A percentile compares a stretch with the other conserved stretches of the same genome.
Evolutionary conservation across 2,888 invertebrate species (phyloP).

Genomic region (Podotricha telesiphe): DNA sequence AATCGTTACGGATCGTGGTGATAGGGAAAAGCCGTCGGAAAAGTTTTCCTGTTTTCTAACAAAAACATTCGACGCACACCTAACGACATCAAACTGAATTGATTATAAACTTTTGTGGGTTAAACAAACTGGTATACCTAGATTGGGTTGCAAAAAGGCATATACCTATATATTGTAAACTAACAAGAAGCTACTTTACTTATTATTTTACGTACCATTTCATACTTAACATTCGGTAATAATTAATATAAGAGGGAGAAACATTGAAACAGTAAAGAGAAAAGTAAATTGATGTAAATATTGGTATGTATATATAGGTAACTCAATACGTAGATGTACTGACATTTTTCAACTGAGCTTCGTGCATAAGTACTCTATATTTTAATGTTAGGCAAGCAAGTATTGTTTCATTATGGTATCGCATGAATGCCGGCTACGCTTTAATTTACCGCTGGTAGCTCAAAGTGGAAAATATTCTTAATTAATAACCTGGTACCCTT

Average conservation of each 20-base stretch:
- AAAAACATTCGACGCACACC: conserved; percentile 56
- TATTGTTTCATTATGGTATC: conserved; percentile 11
- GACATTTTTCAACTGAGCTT: neutral
- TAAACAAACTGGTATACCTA: neutral
- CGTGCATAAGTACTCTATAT: conserved; percentile 1
- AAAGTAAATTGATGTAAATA: too few species aligned
- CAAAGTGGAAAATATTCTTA: conserved; percentile 17
- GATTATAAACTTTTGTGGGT: conserved; percentile 62
- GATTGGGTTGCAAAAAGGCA: conserved; percentile 1
- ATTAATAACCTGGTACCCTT: conserved; percentile 27
- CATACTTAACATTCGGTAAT: too few species aligned
- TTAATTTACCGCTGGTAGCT: conserved; percentile 21
- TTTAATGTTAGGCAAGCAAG: neutral
- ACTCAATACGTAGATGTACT: too few species aligned
- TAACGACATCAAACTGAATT: conserved; percentile 61
- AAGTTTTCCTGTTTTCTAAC: conserved; percentile 63
- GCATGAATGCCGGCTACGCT: conserved; percentile 1
- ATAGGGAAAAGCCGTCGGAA: conserved; percentile 44
- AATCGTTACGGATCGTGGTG: conserved; percentile 25
- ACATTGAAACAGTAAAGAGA: too few species aligned
- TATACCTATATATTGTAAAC: neutral
- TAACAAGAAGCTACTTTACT: neutral
- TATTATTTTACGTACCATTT: too few species aligned
- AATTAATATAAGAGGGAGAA: too few species aligned
- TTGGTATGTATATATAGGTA: too few species aligned